Percentiles rank a stretch among this genome's conserved stretches.
Evolutionary conservation across 1,140 invertebrate genomes (phyloP).

Genomic region (Polypedilum pembai): DNA sequence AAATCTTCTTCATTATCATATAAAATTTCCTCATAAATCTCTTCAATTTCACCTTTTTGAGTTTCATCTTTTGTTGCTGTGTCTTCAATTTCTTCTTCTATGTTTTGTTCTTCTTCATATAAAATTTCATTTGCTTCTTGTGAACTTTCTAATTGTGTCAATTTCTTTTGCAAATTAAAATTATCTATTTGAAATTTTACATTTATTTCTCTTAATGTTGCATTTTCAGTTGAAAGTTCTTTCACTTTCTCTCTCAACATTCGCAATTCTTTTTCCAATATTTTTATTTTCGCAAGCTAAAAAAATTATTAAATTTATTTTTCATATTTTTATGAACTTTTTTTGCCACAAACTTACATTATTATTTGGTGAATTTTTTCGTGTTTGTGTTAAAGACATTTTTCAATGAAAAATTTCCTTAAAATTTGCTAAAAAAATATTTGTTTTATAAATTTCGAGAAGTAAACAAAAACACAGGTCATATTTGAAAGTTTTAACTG

Average conservation of each 20-base stretch:
- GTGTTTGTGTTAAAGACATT: no score
- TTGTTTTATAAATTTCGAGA: no score
- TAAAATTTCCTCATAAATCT: not conserved
- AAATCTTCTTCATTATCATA: not conserved
- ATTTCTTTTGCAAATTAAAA: not conserved
- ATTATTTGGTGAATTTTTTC: no score
- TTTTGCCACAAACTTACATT: no score
- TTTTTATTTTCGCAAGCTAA: constrained; percentile 34
- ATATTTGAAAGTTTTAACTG: no score
- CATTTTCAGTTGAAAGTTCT: constrained; percentile 35
- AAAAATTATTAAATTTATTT: no score
- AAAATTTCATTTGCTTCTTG: not conserved
- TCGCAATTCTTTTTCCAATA: constrained; percentile 38
- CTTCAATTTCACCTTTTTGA: not conserved
- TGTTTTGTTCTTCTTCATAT: not conserved
- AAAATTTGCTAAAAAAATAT: no score
- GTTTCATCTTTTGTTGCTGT: not conserved
- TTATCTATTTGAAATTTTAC: not conserved
- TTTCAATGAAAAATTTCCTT: no score
- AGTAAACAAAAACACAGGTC: no score
- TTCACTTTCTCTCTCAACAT: not conserved
- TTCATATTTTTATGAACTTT: no score
- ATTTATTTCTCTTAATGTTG: constrained; percentile 15
- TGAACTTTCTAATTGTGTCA: not conserved
- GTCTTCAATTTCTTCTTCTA: not conserved